Percentiles rank a stretch among this genome's conserved stretches.
These are phyloP conservation scores for Danionella cerebrum DNA, from an alignment of 2,113 vertebrate species.

Conservation along the genomic window DNA sequence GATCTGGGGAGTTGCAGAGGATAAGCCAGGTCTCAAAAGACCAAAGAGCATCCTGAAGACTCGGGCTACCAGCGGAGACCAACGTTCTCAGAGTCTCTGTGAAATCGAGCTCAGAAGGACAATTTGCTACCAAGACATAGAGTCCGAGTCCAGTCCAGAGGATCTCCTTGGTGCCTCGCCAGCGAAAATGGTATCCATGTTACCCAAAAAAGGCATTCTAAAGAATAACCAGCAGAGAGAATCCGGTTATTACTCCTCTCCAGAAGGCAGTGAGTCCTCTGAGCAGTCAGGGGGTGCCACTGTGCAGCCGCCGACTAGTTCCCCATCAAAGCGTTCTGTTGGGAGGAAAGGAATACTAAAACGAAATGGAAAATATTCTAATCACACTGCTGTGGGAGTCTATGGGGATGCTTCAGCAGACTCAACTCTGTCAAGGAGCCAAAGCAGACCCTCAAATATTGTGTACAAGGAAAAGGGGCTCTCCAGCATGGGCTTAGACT, in stretches of 20 bases:
- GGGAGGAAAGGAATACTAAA: slow-evolving; percentile 91
- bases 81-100: slow-evolving; percentile 76
- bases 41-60: slow-evolving; percentile 96
- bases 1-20: slow-evolving; percentile 56
- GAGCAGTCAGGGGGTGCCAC: slow-evolving; percentile 72
- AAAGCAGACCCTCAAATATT: slow-evolving; percentile 83
- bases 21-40: slow-evolving; percentile 81
- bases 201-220: slow-evolving; percentile 95
- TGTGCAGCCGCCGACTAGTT: slow-evolving; percentile 53
- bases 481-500: slow-evolving; percentile 70
- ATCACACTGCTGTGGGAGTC: slow-evolving; percentile 48
- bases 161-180: slow-evolving; percentile 55
- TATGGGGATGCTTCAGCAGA: slow-evolving; percentile 65
- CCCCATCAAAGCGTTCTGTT: slow-evolving; percentile 54
- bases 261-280: slow-evolving; percentile 88
- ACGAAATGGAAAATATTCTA: slow-evolving; percentile 86
- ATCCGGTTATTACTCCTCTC: slow-evolving; percentile 96
- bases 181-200: slow-evolving; percentile 69
- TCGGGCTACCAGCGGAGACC: slow-evolving; percentile 72
- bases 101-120: slow-evolving; percentile 67
- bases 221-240: slow-evolving; percentile 91
- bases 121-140: slow-evolving; percentile 64
- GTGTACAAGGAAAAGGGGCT: slow-evolving; percentile 83
- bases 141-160: slow-evolving; percentile 68
- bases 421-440: slow-evolving; percentile 79